Conservation (phyloP, 2,888 invertebrate genomes). For the Melieria picta region DNA sequence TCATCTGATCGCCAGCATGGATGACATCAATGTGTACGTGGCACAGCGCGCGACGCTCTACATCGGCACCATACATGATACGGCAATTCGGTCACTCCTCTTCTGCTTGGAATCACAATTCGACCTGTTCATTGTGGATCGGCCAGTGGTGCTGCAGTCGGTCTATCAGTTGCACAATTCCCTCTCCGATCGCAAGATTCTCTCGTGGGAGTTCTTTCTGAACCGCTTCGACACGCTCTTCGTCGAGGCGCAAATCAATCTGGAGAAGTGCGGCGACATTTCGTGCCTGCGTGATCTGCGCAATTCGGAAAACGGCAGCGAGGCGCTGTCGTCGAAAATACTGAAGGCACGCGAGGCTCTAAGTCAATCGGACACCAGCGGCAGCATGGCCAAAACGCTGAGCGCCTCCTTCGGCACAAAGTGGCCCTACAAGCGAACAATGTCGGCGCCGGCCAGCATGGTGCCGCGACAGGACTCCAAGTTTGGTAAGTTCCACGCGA, state of each 20-base stretch:
- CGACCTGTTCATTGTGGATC: conserved; percentile 94
- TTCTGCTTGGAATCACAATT: conserved; percentile 98
- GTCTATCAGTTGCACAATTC: conserved; percentile 95
- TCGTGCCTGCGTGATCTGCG: conserved; percentile 82
- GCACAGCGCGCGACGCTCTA: conserved; percentile 93
- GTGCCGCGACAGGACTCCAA: conserved; percentile 79
- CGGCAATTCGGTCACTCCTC: conserved; percentile 86
- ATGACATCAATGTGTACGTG: conserved; percentile 94
- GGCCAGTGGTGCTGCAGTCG: conserved; percentile 95
- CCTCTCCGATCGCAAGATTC: conserved; percentile 86
- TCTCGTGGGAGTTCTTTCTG: conserved; percentile 98
- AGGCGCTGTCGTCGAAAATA: conserved; percentile 85
- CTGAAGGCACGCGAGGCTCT: conserved; percentile 90
- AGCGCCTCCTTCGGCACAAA: conserved; percentile 91
- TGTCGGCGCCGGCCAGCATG: conserved; percentile 91
- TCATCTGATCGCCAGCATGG: conserved; percentile 94
- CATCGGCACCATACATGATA: conserved; percentile 91
- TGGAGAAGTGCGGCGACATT: conserved; percentile 86
- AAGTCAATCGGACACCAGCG: conserved; percentile 76
- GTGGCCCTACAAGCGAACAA: conserved; percentile 94
- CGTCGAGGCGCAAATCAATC: conserved; percentile 93
- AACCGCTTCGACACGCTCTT: conserved; percentile 95
- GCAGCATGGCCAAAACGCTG: conserved; percentile 75
- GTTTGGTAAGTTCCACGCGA: conserved; percentile 67
- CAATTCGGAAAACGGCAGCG: conserved; percentile 88